These are phyloP conservation scores for Hermaeophaga mercurialis DNA, from an alignment of 2,888 invertebrate genomes.

Conservation along the genomic window DNA sequence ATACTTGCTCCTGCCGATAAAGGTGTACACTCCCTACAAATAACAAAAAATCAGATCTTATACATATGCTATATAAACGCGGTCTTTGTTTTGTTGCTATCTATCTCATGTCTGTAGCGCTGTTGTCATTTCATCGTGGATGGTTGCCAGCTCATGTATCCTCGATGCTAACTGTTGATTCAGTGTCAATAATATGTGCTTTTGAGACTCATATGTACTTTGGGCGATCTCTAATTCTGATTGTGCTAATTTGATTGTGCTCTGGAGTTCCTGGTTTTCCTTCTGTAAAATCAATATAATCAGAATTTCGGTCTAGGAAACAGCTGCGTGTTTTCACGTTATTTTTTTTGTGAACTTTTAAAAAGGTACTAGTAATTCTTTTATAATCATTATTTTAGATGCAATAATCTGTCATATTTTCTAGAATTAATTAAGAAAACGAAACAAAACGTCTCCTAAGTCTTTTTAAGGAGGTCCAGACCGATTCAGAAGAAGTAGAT, in stretches of 20 bases:
- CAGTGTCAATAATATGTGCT: slow-evolving; percentile 78
- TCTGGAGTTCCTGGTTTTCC: slow-evolving; percentile 68
- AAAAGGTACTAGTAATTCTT: no score
- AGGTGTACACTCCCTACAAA: slow-evolving; percentile 21
- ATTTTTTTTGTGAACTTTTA: no score
- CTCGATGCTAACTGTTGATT: slow-evolving; percentile 83
- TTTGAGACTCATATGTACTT: slow-evolving; percentile 80
- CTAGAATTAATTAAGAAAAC: no score
- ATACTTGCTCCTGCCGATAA: no score
- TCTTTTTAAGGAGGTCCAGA: no score
- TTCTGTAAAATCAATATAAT: slow-evolving; percentile 59
- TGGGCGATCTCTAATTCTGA: slow-evolving; percentile 80
- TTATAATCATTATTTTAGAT: no score
- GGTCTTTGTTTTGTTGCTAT: slow-evolving; percentile 34
- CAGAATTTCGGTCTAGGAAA: no score
- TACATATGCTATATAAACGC: slow-evolving; percentile 43
- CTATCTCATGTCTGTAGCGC: slow-evolving; percentile 70
- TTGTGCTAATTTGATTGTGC: slow-evolving; percentile 75
- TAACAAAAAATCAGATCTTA: slow-evolving; percentile 38
- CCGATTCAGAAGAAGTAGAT: no score
- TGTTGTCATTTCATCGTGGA: slow-evolving; percentile 84
- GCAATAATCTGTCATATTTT: no score
- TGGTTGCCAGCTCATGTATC: slow-evolving; percentile 78
- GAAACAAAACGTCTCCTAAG: no score
- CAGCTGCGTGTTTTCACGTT: no score